Evolutionary conservation across 1,140 invertebrate species (phyloP), one percentile per base, ranked within the genome.

Genomic region (Diorhabda carinulata): DNA sequence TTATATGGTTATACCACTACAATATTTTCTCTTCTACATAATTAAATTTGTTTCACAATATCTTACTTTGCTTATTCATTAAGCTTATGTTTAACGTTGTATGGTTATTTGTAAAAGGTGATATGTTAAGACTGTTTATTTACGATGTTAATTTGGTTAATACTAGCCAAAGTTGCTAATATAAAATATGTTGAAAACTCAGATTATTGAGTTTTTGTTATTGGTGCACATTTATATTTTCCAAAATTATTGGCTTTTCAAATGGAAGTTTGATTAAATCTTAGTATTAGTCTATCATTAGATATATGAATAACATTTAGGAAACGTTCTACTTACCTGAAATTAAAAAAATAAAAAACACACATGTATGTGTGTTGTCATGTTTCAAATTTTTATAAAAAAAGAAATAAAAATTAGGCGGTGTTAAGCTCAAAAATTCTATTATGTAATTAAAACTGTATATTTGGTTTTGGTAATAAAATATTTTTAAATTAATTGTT

Each of bases 381-480:
- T 52, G n/a, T 52, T 52, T 52, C 25, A 52, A 52, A 52, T 52
- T 52, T 52, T 52, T 52, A 52, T 52, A 52, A 52, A 52, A 52
- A 25, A 25, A 25, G 60, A 41, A 63, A 41, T 10, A 44, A 63
- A 10, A 63, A 63, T n/a, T 63, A 44, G 61, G 61, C 42, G 59
- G 59, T 61, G 65, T 67, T 59, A 52, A 67, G 65, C 65, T 67
- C 65, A 67, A 52, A 52, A 67, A 8, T 67, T 61, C 43, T 67
- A 41, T 67, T 67, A 67, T 47, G 43, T 67, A 60, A 7, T 67
- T 45, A 57, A 44, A 67, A 67, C 10, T 67, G 65, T 67, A 60
- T 60, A 60, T 57, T 65, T 67, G 65, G 65, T 67, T 67, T 67
- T 67, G 58, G 65, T 67, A 67, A 67, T 67, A 67, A 67, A 67